A percentile compares a stretch with the other conserved stretches of the same genome.
These are phyloP conservation scores for Drosophila suzukii DNA, from an alignment of 1,140 invertebrate genomes.

Conservation along the genomic window DNA sequence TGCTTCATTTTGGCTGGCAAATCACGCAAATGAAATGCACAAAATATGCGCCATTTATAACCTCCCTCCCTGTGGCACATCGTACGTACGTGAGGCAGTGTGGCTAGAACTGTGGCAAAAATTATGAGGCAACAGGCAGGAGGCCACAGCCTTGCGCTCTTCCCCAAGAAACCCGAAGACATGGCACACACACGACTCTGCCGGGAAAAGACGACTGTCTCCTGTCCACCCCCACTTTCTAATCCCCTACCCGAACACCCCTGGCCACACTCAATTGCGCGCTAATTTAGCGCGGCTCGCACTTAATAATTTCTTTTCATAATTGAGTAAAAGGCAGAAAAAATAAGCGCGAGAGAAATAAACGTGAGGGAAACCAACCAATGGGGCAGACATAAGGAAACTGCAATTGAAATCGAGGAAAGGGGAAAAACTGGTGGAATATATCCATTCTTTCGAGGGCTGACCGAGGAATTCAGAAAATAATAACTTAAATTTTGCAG, in stretches of 20 bases:
- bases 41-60: slow-evolving; percentile 81
- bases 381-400: slow-evolving; percentile 18
- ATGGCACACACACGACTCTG: slow-evolving; percentile 52
- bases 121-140: slow-evolving; percentile 71
- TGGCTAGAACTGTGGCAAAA: slow-evolving; percentile 59
- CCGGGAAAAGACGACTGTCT: slow-evolving; percentile 11
- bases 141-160: slow-evolving; percentile 49
- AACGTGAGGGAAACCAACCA: slow-evolving; percentile 39
- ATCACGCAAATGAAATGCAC: slow-evolving; percentile 82
- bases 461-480: not conserved
- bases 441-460: slow-evolving; percentile 1
- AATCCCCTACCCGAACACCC: not conserved
- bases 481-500: not conserved
- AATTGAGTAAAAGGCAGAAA: slow-evolving; percentile 64
- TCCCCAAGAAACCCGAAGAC: slow-evolving; percentile 42
- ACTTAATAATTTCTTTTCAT: slow-evolving; percentile 83
- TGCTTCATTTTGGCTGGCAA: slow-evolving; percentile 77
- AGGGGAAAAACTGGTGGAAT: not conserved
- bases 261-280: slow-evolving; percentile 76
- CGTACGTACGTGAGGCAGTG: slow-evolving; percentile 49
- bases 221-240: not conserved
- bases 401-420: slow-evolving; percentile 17
- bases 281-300: slow-evolving; percentile 80
- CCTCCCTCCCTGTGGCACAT: not conserved
- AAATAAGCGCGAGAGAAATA: slow-evolving; percentile 22